Evolutionary conservation across 2,113 vertebrate species (phyloP), one percentile per base, ranked within the genome.

Genomic region (Dipodomys merriami): DNA sequence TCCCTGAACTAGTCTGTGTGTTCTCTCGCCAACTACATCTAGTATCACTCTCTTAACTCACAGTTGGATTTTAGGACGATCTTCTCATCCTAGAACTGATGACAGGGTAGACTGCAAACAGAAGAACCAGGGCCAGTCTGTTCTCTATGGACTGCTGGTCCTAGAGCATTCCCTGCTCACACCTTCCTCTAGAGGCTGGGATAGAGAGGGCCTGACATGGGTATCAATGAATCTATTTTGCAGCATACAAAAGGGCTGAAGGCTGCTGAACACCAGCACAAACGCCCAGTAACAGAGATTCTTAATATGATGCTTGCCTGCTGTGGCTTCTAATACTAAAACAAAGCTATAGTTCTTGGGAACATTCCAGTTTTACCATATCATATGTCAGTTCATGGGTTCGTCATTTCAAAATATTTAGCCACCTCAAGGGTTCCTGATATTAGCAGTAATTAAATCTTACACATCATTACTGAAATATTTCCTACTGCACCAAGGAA

Each of bases 1-100:
- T 67, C 88, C 57, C 77, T 69, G 64, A 96, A 65, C 83, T 83
- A 5, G 72, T 91, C 86, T 69, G 64, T 74, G 88, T 94, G 90
- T 97, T 96, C 86, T 62, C 68, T 86, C 86, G 96, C 95, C 95
- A 96, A 93, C 27, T 89, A 81, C 83, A 86, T 95, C 83, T 78
- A 62, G 82, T 88, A 88, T 44, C 78, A 35, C 86, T 80, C 86
- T 90, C 92, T 57, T 35, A 83, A 91, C 86, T 80, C 77, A 64
- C 78, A 89, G 79, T 39, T 95, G 88, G 90, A 95, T 85, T 94
- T 57, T 84, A 77, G 79, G 53, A 92, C 94, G 92, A 72, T 53
- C 92, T 94, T 62, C 88, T 91, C 82, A 53, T 85, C 33, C 84
- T 62, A 39, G 39, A 27, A 94, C 89, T 86, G 72, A 93, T 95